Conservation (phyloP, 2,888 invertebrate species). For the Mylabris sibirica region DNA sequence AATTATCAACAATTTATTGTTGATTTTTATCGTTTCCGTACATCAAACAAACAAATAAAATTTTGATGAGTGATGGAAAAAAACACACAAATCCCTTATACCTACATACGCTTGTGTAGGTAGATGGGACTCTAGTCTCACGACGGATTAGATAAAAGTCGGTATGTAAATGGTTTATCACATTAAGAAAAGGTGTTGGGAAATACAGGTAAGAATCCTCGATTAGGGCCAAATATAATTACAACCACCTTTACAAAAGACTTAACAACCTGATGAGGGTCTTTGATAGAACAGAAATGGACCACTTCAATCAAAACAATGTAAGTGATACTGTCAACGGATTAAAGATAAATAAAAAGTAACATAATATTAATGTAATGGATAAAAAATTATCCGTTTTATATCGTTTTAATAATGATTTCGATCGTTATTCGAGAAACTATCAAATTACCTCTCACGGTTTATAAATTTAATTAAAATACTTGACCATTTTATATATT, state of each 20-base stretch:
- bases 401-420: not conserved
- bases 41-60: not conserved
- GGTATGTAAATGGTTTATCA: constrained; percentile 53
- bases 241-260: constrained; percentile 52
- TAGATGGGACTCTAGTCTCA: constrained; percentile 27
- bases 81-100: not conserved
- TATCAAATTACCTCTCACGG: constrained; percentile 27
- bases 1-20: not conserved
- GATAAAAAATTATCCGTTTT: not conserved
- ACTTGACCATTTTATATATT: constrained; percentile 31
- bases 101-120: not conserved
- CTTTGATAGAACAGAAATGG: constrained; percentile 41
- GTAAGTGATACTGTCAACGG: constrained; percentile 45
- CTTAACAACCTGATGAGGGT: constrained; percentile 46
- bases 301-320: constrained; percentile 52
- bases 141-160: constrained; percentile 42
- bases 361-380: not conserved
- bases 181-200: constrained; percentile 46
- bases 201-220: constrained; percentile 42
- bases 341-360: not conserved
- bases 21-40: too few relatives aligned
- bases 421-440: not conserved
- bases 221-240: constrained; percentile 48
- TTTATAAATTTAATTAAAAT: constrained; percentile 1
- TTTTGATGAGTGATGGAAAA: not conserved